Evolutionary conservation across 1,140 invertebrate genomes (phyloP), one percentile per base, ranked within the genome.

Genomic region (Nasonia giraulti): DNA sequence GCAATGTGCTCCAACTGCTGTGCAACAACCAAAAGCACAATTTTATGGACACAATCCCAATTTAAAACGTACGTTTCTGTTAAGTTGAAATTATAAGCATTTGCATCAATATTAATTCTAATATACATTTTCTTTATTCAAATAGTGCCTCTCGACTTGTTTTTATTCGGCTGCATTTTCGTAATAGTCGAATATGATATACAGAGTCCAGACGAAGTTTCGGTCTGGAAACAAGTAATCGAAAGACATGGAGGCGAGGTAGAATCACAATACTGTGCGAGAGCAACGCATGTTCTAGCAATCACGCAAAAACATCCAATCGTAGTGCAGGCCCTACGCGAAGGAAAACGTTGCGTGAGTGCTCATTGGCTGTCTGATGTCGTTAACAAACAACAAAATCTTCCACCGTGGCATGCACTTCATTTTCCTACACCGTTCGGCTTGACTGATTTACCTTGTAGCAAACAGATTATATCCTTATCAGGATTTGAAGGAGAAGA

Each of bases 351-450:
- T 33, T 97, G 98, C 89, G 97, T 99, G 7, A 99, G 98, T 8
- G 96, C 98, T 12, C 97, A 97, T 93, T 99, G 98, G 98, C 92
- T 99, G 17, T 98, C 97, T 85, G 98, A 99, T 91, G 96, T 98
- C 40, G 95, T 99, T 82, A 90, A 95, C 1, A 96, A 96, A 80
- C 96, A 97, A 87, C 97, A 97, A 90, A 95, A 99, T 89, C 89
- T 96, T 82, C 97, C 98, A 2, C 98, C 98, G 0, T 99, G 97
- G 96, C 96, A 97, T 88, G 97, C 97, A 5, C 91, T 99, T 50
- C 98, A 99, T 92, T 94, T 99, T 88, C 98, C 98, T 2, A 95
- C 96, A 47, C 95, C 97, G 23, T 98, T 97, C 91, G 94, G 95
- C 78, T 91, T 91, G 23, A 92, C 94, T 33, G 95, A 95, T 68